These are phyloP conservation scores for Salvator merianae DNA, from an alignment of 2,113 vertebrate genomes.

Conservation along the genomic window DNA sequence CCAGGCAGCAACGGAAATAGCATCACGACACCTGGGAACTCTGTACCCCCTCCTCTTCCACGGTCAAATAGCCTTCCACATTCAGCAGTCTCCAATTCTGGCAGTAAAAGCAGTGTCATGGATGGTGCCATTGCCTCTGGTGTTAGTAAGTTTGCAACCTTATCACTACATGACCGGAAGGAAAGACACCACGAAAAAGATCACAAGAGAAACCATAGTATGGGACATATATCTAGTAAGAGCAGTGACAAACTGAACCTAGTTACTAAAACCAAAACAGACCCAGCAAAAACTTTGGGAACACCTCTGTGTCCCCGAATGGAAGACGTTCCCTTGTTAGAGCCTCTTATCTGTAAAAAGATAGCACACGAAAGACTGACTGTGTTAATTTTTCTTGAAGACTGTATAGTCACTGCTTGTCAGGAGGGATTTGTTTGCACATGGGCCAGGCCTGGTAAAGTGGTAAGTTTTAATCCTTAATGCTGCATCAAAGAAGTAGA, in stretches of 20 bases:
- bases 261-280: conserved; percentile 86
- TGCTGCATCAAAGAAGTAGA: conserved; percentile 78
- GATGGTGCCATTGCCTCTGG: conserved; percentile 90
- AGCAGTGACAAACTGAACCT: conserved; percentile 98
- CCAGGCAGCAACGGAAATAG: conserved; percentile 81
- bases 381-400: conserved; percentile 98
- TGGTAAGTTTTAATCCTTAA: conserved; percentile 94
- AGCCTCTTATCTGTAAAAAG: conserved; percentile 99
- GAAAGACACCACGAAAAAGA: conserved; percentile 96
- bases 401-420: conserved; percentile 99
- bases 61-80: conserved; percentile 98
- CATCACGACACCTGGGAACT: conserved; percentile 81
- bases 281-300: conserved; percentile 94
- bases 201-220: conserved; percentile 99
- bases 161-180: conserved; percentile 96
- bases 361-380: conserved; percentile 98
- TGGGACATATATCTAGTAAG: conserved; percentile 99
- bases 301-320: conserved; percentile 94
- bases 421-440: conserved; percentile 99
- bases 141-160: conserved; percentile 95
- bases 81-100: conserved; percentile 84
- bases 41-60: conserved; percentile 87
- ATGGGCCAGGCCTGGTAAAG: conserved; percentile 99
- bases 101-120: conserved; percentile 89
- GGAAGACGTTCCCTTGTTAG: conserved; percentile 97